Base-by-base conservation (phyloP, 2,888 invertebrate genomes). In the Callyntrura guangdongensis region DNA sequence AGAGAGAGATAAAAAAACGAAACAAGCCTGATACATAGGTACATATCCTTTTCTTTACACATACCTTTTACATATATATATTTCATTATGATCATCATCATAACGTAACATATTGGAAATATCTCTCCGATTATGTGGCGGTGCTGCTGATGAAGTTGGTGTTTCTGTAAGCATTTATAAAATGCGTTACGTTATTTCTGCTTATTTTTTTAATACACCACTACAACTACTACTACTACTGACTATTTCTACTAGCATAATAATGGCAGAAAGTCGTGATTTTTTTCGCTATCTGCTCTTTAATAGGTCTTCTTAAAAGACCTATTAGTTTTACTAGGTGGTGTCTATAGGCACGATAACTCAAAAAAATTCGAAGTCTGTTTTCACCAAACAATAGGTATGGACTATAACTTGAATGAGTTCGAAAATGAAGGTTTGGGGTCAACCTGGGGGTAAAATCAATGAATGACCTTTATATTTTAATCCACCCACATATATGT, bases 201-300 rank as follows among this genome's bases (percentile, higher is more conserved):
- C 36, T 36, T 36, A 56, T 56, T 56, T n/a, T n/a, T 56, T n/a
- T 14, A 56, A 56, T 5, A 56, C 25, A 25, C 61, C 9, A 20
- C 61, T 25, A 12, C 14, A 59, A 59, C 14, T 59, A 59, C 2
- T 8, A 59, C 59, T n/a, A 59, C 14, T 1, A 59, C 2, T 2
- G 4, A 59, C 14, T n/a, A n/a, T 8, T 59, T 59, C 14, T 17
- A 36, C 36, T 77, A 5, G 45, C 14, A 3, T 14, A 25, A 17
- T 20, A 20, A 20, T 17, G 12, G 84, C 45, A 86, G 17, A 64
- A 64, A 77, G 47, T 86, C 12, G 86, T 86, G 86, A 74, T 27
- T 74, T 74, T 82, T 82, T 86, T 47, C 20, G 2, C 27, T 25
- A 9, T n/a, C 53, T 64, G 22, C 61, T 64, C 61, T 22, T 4